phyloP scores from a whole-genome alignment of 2,113 vertebrate genomes.

The Zosterops lateralis region DNA sequence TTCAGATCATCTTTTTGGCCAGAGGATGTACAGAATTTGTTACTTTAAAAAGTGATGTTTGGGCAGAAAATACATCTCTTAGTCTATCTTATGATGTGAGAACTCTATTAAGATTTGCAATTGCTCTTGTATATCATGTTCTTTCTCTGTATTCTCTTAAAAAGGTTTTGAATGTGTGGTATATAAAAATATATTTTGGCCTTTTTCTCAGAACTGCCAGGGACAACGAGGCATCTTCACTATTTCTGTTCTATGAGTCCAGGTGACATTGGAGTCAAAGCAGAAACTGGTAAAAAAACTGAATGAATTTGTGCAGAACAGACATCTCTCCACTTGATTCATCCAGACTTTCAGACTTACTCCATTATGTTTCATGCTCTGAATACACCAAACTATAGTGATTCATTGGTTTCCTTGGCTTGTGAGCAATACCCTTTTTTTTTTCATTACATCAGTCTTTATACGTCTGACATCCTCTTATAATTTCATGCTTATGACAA shows the following conservation, averaged over 20 bases:
- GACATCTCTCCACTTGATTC: not conserved
- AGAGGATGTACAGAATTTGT: not conserved
- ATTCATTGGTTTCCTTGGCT: not conserved
- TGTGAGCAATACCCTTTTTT: not conserved
- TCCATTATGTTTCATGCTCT: not conserved
- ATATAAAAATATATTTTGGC: not conserved
- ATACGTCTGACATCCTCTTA: not conserved
- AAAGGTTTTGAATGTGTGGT: not conserved
- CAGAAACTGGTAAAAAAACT: not conserved
- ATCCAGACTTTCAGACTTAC: not conserved
- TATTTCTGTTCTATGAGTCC: not conserved
- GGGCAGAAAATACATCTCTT: not conserved
- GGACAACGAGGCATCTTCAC: fast-evolving
- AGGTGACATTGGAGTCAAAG: not conserved
- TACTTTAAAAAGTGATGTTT: not conserved
- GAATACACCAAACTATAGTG: not conserved
- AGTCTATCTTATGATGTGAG: not conserved
- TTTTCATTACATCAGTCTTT: not conserved
- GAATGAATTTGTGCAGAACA: not conserved
- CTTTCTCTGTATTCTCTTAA: not conserved
- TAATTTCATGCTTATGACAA: not conserved
- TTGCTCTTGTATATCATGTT: not conserved
- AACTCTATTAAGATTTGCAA: not conserved
- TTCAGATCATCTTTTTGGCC: not conserved
- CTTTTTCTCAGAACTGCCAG: not conserved